A percentile compares a stretch with the other conserved stretches of the same genome.
phyloP scores from a whole-genome alignment of 2,888 invertebrate genomes.

The Drosophila kokeensis region DNA sequence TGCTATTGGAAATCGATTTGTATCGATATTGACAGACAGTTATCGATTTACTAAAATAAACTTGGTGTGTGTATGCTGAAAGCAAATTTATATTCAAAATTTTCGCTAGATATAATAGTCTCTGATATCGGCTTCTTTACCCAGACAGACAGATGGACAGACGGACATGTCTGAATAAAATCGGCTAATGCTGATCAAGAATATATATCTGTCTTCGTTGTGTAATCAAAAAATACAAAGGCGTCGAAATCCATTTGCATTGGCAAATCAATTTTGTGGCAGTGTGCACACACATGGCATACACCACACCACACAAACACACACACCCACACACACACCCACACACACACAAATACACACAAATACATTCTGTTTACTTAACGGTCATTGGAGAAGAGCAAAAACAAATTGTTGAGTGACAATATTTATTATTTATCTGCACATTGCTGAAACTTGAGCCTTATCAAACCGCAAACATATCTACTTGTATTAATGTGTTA shows the following conservation, averaged over 20 bases:
- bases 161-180: too few species aligned
- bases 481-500: not conserved
- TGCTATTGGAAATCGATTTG: not conserved
- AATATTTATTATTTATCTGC: conserved; percentile 28
- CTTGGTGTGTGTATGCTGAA: too few species aligned
- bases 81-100: not conserved
- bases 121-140: not conserved
- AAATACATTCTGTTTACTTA: conserved; percentile 33
- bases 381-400: conserved; percentile 37
- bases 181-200: not conserved
- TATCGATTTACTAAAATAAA: not conserved
- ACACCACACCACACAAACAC: conserved; percentile 3
- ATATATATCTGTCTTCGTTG: not conserved
- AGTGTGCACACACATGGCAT: conserved; percentile 15
- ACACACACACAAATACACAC: too few species aligned
- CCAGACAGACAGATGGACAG: not conserved
- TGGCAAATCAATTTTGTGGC: conserved; percentile 14
- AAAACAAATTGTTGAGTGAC: conserved; percentile 18
- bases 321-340: not conserved
- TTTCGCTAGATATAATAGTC: not conserved
- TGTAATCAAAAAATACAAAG: not conserved
- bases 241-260: not conserved
- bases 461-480: conserved; percentile 8
- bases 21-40: not conserved
- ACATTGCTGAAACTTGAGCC: conserved; percentile 21